Evolutionary conservation across 2,113 vertebrate genomes (phyloP).

Genomic region (Amblyornis subalaris): DNA sequence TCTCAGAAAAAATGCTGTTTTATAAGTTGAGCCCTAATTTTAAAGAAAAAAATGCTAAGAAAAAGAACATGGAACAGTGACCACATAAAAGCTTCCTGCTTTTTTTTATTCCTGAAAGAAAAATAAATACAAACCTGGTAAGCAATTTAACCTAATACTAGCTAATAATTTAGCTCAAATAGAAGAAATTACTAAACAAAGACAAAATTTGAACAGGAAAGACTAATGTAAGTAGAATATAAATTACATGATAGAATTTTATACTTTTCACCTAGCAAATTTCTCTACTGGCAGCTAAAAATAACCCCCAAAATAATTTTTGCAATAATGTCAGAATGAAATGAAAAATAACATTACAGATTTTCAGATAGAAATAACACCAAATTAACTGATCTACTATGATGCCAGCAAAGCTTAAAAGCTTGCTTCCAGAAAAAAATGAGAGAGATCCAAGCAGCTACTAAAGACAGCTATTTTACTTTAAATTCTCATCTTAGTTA

Average conservation of each 20-base stretch:
- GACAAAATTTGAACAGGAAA: not conserved
- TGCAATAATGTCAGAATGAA: not conserved
- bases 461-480: not conserved
- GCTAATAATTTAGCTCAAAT: not conserved
- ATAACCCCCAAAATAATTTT: not conserved
- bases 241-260: not conserved
- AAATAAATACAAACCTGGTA: not conserved
- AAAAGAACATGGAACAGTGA: not conserved
- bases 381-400: not conserved
- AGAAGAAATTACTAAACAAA: not conserved
- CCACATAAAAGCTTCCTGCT: not conserved
- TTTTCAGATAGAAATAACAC: constrained; percentile 14
- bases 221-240: not conserved
- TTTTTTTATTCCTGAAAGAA: not conserved
- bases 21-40: not conserved
- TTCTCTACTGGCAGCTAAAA: not conserved
- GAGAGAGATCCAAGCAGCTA: not conserved
- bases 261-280: not conserved
- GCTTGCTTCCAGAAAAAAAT: not conserved
- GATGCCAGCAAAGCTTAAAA: not conserved
- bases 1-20: not conserved
- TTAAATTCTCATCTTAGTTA: not conserved
- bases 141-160: not conserved
- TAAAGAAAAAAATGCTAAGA: not conserved
- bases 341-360: not conserved